Conservation (phyloP, 1,140 invertebrate genomes). For the Trachymyrmex cornetzi region DNA sequence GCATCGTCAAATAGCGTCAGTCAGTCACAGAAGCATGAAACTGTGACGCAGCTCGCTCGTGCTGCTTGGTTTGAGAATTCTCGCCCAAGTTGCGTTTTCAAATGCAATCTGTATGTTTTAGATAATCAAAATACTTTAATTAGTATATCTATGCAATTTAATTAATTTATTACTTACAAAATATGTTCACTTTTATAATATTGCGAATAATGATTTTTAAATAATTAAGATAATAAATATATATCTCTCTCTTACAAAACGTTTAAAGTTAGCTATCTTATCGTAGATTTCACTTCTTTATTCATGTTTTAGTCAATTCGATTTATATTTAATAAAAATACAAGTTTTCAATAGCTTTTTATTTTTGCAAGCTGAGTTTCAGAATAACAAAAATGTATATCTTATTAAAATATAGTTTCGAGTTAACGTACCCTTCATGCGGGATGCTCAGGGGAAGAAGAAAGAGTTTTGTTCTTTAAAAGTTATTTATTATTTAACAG, state of each 20-base stretch:
- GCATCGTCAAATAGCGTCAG: conserved; percentile 17
- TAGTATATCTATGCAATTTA: not conserved
- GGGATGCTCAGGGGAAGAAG: not conserved
- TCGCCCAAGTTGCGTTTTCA: not conserved
- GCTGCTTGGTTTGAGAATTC: conserved; percentile 23
- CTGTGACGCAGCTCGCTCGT: conserved; percentile 24
- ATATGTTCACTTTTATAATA: not conserved
- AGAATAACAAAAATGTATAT: not conserved
- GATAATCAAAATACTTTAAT: not conserved
- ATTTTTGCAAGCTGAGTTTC: not conserved
- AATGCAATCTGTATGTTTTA: not conserved
- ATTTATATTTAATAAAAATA: not conserved
- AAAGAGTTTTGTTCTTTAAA: conserved; percentile 7
- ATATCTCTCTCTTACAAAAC: too few relatives aligned
- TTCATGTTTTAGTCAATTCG: not conserved
- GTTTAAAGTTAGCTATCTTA: too few relatives aligned
- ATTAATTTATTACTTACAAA: not conserved
- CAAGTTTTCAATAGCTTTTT: not conserved
- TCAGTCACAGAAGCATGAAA: conserved; percentile 39
- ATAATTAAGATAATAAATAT: not conserved
- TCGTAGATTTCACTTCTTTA: not conserved
- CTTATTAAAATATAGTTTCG: not conserved
- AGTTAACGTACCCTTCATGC: too few relatives aligned
- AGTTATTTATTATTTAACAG: conserved; percentile 62
- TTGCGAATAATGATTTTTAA: not conserved